phyloP scores from a whole-genome alignment of 2,113 vertebrate species.

The Lutjanus erythropterus region DNA sequence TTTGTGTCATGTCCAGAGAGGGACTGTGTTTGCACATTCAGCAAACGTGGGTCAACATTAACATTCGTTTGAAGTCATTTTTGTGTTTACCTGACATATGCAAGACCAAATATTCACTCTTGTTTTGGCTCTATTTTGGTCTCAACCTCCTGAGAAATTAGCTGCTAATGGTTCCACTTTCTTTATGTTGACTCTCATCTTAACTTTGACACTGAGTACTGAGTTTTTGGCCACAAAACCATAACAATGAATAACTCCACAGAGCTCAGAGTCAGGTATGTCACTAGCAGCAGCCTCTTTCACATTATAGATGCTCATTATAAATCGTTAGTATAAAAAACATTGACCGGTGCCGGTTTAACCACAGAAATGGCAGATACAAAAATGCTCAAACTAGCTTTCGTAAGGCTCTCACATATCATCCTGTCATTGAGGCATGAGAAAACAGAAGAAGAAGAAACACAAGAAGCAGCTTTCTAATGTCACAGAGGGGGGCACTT shows the following conservation, averaged over 20 bases:
- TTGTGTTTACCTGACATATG: no score
- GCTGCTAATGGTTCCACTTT: no score
- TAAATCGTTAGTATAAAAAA: not conserved
- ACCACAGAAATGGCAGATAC: not conserved
- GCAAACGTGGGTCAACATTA: no score
- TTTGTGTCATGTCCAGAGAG: no score
- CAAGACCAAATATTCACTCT: no score
- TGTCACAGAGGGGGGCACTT: conserved; percentile 20
- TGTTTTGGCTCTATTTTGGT: no score
- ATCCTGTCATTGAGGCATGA: not conserved
- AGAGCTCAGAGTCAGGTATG: not conserved
- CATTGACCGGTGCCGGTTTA: not conserved
- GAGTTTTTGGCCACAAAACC: not conserved
- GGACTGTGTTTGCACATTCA: no score
- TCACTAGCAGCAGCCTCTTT: not conserved
- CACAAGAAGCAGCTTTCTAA: conserved; percentile 20
- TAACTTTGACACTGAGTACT: accelerated
- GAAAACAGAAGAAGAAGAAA: conserved; percentile 24
- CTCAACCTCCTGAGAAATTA: no score
- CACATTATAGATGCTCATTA: not conserved
- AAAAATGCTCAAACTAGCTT: not conserved
- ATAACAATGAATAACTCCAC: not conserved
- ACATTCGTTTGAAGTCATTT: no score
- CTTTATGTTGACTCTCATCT: no score
- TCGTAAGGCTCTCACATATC: not conserved